A percentile compares a stretch with the other conserved stretches of the same genome.
phyloP scores from a whole-genome alignment of 2,888 invertebrate genomes.

The Dicyrtomina minuta region DNA sequence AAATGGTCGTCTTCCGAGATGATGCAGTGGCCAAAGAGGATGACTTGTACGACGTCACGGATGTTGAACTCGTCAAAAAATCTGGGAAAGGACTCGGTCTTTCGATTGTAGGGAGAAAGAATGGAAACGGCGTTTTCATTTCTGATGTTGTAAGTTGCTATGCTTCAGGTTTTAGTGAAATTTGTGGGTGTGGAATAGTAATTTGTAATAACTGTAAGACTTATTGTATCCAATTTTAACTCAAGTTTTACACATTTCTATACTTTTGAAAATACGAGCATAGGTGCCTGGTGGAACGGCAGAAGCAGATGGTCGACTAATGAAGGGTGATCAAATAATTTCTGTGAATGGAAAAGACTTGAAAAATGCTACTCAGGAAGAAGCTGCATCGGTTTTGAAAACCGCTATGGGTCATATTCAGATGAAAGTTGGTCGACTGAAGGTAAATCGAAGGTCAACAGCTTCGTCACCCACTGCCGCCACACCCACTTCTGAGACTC shows the following conservation, averaged over 20 bases:
- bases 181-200: too few species aligned
- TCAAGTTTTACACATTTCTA: too few species aligned
- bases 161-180: too few species aligned
- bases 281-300: slow-evolving; percentile 73
- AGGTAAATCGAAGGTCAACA: slow-evolving; percentile 59
- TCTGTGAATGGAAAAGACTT: slow-evolving; percentile 79
- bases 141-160: slow-evolving; percentile 76
- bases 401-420: slow-evolving; percentile 77
- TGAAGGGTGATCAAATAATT: slow-evolving; percentile 77
- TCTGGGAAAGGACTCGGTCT: slow-evolving; percentile 85
- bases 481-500: slow-evolving; percentile 30
- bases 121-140: slow-evolving; percentile 81
- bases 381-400: slow-evolving; percentile 86
- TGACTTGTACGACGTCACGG: slow-evolving; percentile 69
- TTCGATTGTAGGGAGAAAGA: slow-evolving; percentile 76
- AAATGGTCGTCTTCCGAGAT: slow-evolving; percentile 76
- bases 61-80: slow-evolving; percentile 83
- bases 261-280: not conserved
- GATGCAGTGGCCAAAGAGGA: slow-evolving; percentile 64
- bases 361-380: slow-evolving; percentile 71
- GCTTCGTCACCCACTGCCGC: slow-evolving; percentile 38
- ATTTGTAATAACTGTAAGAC: too few species aligned
- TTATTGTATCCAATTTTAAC: too few species aligned
- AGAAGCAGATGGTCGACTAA: slow-evolving; percentile 77
- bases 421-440: slow-evolving; percentile 83